Evolutionary conservation across 2,888 invertebrate genomes (phyloP).

Genomic region (Keiferia lycopersicella): DNA sequence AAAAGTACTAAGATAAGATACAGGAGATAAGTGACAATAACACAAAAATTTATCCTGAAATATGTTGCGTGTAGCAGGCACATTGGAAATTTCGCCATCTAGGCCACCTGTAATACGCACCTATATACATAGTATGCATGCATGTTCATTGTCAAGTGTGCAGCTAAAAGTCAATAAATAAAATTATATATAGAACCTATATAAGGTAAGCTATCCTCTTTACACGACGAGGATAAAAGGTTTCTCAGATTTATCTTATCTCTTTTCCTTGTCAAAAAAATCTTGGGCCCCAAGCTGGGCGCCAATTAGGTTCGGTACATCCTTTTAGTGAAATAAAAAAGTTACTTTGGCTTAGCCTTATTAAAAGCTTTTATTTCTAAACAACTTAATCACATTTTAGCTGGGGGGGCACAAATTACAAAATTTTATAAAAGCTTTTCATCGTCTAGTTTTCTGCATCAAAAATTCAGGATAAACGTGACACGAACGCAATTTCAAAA

Average conservation of each 20-base stretch:
- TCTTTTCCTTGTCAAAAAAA: conserved; percentile 2
- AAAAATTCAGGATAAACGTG: not conserved
- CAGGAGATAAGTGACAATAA: too few species aligned
- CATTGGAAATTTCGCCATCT: too few species aligned
- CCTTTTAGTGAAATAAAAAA: conserved; percentile 9
- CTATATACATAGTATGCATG: too few species aligned
- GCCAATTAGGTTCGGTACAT: conserved; percentile 3
- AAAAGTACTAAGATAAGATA: too few species aligned
- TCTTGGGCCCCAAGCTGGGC: not conserved
- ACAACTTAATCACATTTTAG: not conserved
- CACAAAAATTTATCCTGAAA: too few species aligned
- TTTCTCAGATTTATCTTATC: not conserved
- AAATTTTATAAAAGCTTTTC: not conserved
- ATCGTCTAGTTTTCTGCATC: not conserved
- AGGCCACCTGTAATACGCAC: too few species aligned
- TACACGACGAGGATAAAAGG: not conserved
- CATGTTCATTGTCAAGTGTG: too few species aligned
- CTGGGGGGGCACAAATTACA: not conserved
- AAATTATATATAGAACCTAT: too few species aligned
- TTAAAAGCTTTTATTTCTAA: not conserved
- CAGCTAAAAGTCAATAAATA: too few species aligned
- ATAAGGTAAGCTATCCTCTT: not conserved
- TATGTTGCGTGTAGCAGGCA: too few species aligned
- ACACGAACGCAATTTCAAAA: not conserved
- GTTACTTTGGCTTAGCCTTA: not conserved